Base-by-base conservation (phyloP, 2,888 invertebrate genomes). In the Neoascia interrupta region DNA sequence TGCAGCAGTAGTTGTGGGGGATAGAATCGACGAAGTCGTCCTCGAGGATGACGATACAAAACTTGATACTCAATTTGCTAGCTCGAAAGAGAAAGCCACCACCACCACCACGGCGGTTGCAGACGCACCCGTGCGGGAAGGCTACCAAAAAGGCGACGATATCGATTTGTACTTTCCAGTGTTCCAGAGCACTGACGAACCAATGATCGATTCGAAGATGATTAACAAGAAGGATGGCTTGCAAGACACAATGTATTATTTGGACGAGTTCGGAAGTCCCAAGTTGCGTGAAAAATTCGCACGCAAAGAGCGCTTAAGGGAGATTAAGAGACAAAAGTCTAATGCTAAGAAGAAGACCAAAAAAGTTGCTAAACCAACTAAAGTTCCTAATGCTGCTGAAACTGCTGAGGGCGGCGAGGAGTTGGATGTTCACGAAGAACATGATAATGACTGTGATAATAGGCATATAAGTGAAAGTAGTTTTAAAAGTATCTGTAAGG, bases 211-310 rank as follows among this genome's bases (percentile, higher is more conserved):
- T 84, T 81, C 85, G n/a, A 87, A 86, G 81, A 79, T 88, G 21
- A 88, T 89, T 53, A 89, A 89, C 81, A 86, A 86, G 75, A 87
- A 85, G 68, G 89, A 89, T 81, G 89, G 89, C 15, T 84, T 89
- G 5, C 86, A 87, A 70, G 87, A 89, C 54, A 86, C 87, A 39
- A 87, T 88, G 86, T 89, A 88, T 81, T 89, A 87, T 83, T 83
- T 89, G 74, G 88, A 89, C 61, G 89, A 89, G 70, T 87, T 87
- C 41, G 89, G 88, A 4, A 89, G 88, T 81, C 89, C 89, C 2
- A 87, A 87, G 63, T 76, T 89, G 74, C 84, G 88, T 5, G 86
- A 88, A 68, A 88, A 87, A 80, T 88, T 85, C 49, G 87, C 85
- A 3, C 84, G 86, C 11, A 88, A 87, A 75, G 84, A 88, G 66